Evolutionary conservation across 2,797 vertebrate species (phyloP).

Genomic region (Neopelma chrysocephalum): DNA sequence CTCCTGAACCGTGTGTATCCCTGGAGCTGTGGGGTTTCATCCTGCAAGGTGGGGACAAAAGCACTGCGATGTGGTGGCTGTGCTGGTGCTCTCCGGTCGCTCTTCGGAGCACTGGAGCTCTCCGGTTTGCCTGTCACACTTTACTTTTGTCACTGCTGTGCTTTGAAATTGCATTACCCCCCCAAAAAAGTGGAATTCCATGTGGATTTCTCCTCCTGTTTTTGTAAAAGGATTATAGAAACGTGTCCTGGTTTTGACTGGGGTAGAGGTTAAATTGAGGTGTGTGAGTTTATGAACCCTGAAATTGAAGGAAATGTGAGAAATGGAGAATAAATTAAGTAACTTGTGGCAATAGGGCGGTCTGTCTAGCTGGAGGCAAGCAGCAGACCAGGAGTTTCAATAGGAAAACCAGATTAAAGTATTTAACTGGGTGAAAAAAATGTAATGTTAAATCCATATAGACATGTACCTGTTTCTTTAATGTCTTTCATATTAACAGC

Average conservation of each 20-base stretch:
- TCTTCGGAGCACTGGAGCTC: neutral
- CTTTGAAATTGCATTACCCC: neutral
- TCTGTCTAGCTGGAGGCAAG: neutral
- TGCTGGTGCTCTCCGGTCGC: neutral
- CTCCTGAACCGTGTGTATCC: accelerated
- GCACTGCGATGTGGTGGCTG: neutral
- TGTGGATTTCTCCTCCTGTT: accelerated
- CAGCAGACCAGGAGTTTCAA: neutral
- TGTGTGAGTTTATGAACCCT: neutral
- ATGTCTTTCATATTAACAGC: neutral
- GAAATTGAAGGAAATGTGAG: neutral
- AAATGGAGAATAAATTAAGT: neutral
- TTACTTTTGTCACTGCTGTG: neutral
- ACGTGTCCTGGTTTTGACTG: neutral
- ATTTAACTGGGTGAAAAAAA: neutral
- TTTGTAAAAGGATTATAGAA: neutral
- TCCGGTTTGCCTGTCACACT: neutral
- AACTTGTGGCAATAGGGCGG: neutral
- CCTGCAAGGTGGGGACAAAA: accelerated
- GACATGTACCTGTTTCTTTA: neutral
- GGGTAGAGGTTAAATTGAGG: neutral
- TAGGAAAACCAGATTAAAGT: neutral
- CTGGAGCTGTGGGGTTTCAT: neutral
- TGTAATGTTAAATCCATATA: neutral
- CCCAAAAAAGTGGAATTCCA: neutral